A percentile compares a stretch with the other conserved stretches of the same genome.
Conservation (phyloP, 2,113 vertebrate genomes). For the Pao palembangensis region DNA sequence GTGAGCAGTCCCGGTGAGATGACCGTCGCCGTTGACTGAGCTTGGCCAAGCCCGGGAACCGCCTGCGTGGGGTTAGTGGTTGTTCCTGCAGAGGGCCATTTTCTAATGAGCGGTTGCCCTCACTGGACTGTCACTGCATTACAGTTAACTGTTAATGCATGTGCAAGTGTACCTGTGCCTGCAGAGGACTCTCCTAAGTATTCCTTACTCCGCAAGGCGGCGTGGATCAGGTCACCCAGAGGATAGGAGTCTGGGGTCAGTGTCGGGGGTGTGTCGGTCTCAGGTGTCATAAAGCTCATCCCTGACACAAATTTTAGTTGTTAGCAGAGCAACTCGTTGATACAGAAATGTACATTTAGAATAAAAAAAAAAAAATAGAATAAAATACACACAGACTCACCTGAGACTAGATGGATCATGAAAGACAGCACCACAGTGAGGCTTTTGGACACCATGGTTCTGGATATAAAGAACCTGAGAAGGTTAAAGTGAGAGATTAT, state of each 20-base stretch:
- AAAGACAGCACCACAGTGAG: slow-evolving; percentile 70
- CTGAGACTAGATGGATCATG: slow-evolving; percentile 68
- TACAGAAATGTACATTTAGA: neutral
- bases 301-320: slow-evolving; percentile 59
- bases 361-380: slow-evolving; percentile 1
- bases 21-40: slow-evolving; percentile 60
- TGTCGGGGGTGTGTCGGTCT: slow-evolving; percentile 60
- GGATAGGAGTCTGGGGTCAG: slow-evolving; percentile 68
- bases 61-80: slow-evolving; percentile 77
- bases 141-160: neutral
- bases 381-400: slow-evolving; percentile 46
- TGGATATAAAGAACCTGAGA: slow-evolving; percentile 50
- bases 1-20: slow-evolving; percentile 78
- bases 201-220: slow-evolving; percentile 82
- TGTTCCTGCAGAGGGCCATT: slow-evolving; percentile 63
- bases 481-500: slow-evolving; percentile 30
- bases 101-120: neutral
- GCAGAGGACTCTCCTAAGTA: slow-evolving; percentile 74
- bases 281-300: slow-evolving; percentile 74
- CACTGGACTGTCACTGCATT: neutral
- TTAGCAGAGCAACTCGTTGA: neutral
- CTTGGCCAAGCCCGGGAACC: slow-evolving; percentile 58
- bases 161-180: slow-evolving; percentile 71
- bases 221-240: slow-evolving; percentile 79
- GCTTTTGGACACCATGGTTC: slow-evolving; percentile 66